Evolutionary conservation across 2,113 vertebrate species (phyloP).

Genomic region (Vombatus ursinus): DNA sequence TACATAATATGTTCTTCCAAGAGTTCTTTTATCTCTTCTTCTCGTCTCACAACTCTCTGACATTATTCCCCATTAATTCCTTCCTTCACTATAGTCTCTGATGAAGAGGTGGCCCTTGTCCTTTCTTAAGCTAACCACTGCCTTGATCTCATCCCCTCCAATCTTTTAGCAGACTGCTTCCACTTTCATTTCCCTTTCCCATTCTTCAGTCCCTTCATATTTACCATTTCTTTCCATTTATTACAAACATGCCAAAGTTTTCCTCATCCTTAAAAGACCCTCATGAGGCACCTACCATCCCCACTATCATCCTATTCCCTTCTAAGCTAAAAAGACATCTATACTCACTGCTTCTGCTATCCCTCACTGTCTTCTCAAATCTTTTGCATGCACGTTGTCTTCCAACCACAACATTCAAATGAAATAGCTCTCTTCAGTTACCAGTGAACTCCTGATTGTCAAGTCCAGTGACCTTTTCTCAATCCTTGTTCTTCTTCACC

Average conservation of each 20-base stretch:
- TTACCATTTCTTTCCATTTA: background rate
- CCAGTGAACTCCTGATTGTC: background rate
- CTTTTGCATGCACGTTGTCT: background rate
- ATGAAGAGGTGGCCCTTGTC: background rate
- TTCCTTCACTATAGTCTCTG: background rate
- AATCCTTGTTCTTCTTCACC: background rate
- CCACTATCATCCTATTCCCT: background rate
- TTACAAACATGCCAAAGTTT: background rate
- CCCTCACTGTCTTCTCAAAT: background rate
- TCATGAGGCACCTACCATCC: background rate
- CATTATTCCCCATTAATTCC: background rate
- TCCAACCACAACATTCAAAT: background rate
- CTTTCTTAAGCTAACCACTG: background rate
- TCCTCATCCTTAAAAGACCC: background rate
- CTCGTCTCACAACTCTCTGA: background rate
- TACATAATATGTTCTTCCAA: background rate
- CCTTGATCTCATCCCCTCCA: background rate
- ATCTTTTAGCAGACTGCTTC: background rate
- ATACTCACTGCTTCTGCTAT: background rate
- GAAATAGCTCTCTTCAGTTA: background rate
- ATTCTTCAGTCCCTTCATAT: background rate
- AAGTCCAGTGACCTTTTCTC: background rate
- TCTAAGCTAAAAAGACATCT: background rate
- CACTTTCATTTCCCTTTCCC: too few relatives aligned
- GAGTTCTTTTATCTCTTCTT: background rate